phyloP scores from a whole-genome alignment of 92 coral and sea anemone genomes.

The Blastomussa wellsi region DNA sequence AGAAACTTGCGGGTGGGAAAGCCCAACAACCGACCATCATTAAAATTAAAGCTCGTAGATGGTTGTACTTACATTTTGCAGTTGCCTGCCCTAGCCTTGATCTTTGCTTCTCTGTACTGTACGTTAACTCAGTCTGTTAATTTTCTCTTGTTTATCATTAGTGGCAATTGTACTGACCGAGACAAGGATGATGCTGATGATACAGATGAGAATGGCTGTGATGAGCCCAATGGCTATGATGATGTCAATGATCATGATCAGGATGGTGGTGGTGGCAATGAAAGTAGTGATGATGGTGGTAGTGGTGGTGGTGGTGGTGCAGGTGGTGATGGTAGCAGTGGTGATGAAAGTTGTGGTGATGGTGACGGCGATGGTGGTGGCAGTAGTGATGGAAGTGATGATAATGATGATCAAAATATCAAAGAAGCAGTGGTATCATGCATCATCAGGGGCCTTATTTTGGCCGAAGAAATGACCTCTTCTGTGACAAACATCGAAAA shows the following conservation, averaged over 20 bases:
- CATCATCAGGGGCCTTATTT: slow-evolving; percentile 39
- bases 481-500: slow-evolving; percentile 46
- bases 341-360: neutral
- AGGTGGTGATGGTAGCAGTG: neutral
- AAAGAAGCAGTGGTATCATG: slow-evolving; percentile 36
- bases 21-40: too few relatives aligned
- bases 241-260: too few relatives aligned
- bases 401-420: neutral
- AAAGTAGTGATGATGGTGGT: neutral
- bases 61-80: too few relatives aligned
- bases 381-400: neutral
- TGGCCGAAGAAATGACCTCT: slow-evolving; percentile 50
- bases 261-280: neutral
- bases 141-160: neutral
- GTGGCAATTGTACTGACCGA: too few relatives aligned
- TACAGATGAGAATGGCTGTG: neutral
- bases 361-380: neutral
- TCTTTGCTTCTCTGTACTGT: too few relatives aligned
- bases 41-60: too few relatives aligned
- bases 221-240: neutral
- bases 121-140: too few relatives aligned
- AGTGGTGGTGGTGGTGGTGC: neutral
- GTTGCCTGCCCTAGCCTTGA: too few relatives aligned
- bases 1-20: too few relatives aligned
- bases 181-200: too few relatives aligned